phyloP scores from a whole-genome alignment of 1,140 invertebrate species.

The Bombus superbus region DNA sequence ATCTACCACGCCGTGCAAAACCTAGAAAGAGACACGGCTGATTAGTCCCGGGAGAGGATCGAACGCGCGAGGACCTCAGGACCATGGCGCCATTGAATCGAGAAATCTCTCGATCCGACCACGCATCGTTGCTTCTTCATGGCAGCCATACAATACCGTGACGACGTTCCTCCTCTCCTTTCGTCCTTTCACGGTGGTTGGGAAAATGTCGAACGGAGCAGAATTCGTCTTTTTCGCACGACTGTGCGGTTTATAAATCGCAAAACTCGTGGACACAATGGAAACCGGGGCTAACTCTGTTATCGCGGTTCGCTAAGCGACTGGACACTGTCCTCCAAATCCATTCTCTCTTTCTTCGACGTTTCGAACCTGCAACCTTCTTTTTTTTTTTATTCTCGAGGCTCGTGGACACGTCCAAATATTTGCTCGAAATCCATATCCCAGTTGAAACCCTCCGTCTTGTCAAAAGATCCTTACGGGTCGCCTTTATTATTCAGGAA shows the following conservation, averaged over 20 bases:
- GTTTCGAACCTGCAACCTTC: constrained; percentile 5
- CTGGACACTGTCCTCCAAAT: constrained; percentile 68
- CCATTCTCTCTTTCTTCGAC: constrained; percentile 21
- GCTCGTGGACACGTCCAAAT: constrained; percentile 74
- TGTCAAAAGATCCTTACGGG: constrained; percentile 32
- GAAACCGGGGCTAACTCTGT: constrained; percentile 71
- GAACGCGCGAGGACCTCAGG: constrained; percentile 33
- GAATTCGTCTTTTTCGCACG: constrained; percentile 55
- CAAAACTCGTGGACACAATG: constrained; percentile 61
- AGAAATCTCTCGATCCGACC: constrained; percentile 27
- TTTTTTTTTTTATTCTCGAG: neutral
- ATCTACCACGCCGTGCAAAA: too few species aligned
- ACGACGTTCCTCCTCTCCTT: neutral
- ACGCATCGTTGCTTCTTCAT: constrained; percentile 55
- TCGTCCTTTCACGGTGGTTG: neutral
- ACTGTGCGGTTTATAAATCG: constrained; percentile 70
- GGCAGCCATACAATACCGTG: constrained; percentile 37
- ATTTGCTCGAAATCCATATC: constrained; percentile 75
- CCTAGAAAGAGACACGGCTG: constrained; percentile 37
- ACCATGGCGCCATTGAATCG: constrained; percentile 42
- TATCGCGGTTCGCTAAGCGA: constrained; percentile 74
- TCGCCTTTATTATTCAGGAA: constrained; percentile 62
- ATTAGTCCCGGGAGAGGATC: constrained; percentile 49
- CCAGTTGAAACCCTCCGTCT: constrained; percentile 22
- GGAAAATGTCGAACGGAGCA: neutral